Evolutionary conservation across 2,888 invertebrate genomes (phyloP).

Genomic region (Hyalella azteca): DNA sequence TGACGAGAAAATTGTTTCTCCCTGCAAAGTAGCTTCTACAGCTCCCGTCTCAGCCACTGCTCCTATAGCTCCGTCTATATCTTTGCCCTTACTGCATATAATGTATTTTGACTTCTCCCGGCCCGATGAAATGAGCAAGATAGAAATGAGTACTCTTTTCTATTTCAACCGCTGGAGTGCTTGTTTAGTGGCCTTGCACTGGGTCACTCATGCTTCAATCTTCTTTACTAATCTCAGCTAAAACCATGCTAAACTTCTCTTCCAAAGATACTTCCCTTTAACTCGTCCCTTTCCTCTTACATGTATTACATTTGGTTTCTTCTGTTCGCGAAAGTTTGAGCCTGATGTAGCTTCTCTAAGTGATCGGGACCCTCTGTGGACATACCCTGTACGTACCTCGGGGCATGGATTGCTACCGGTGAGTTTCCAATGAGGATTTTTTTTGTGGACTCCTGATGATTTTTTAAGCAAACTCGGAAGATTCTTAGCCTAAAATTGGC

Average conservation of each 20-base stretch:
- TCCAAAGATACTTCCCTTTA: not conserved
- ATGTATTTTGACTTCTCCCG: not conserved
- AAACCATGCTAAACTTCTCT: not conserved
- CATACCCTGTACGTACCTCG: not conserved
- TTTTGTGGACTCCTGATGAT: not conserved
- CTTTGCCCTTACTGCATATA: not conserved
- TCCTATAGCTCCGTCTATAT: not conserved
- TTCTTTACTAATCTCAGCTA: not conserved
- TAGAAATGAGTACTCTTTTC: not conserved
- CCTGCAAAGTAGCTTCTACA: not conserved
- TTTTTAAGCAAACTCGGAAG: not conserved
- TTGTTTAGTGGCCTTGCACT: not conserved
- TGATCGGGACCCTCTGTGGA: constrained; percentile 30
- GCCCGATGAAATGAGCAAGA: not conserved
- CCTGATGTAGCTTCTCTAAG: not conserved
- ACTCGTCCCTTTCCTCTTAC: not conserved
- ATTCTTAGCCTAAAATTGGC: too few relatives aligned
- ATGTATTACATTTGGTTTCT: not conserved
- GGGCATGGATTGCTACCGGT: constrained; percentile 23
- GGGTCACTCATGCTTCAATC: not conserved
- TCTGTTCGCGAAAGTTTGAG: not conserved
- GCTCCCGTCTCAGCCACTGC: not conserved
- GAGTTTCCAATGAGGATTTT: not conserved
- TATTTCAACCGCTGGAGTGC: not conserved
- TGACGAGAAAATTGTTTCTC: not conserved